Conservation (phyloP, 2,113 vertebrate genomes). For the Plestiodon gilberti region DNA sequence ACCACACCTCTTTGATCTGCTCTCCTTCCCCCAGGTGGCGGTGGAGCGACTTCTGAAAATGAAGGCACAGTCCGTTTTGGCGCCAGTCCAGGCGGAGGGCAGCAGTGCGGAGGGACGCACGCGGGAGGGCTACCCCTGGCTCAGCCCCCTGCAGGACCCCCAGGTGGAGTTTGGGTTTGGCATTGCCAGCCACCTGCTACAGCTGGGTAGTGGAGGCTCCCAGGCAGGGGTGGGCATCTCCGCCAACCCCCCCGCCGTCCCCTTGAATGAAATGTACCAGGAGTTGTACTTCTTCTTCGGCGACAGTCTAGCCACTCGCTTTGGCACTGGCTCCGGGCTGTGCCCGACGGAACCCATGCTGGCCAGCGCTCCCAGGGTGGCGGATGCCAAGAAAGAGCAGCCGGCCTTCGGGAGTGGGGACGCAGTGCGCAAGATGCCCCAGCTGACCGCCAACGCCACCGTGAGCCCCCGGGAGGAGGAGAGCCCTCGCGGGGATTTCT, state of each 20-base stretch:
- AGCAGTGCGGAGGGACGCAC: constrained; percentile 42
- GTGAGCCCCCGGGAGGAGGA: constrained; percentile 86
- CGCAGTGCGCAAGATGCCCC: constrained; percentile 89
- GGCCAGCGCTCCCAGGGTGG: constrained; percentile 12
- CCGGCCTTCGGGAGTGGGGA: constrained; percentile 55
- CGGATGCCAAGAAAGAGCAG: constrained; percentile 78
- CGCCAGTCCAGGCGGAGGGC: constrained; percentile 30
- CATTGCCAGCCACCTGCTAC: constrained; percentile 79
- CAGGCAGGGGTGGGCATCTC: constrained; percentile 10
- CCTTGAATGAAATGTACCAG: constrained; percentile 84
- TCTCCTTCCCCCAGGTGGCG: constrained; percentile 79
- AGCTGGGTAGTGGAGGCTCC: constrained; percentile 66
- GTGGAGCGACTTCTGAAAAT: constrained; percentile 92
- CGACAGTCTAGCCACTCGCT: constrained; percentile 88
- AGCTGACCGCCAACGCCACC: constrained; percentile 86
- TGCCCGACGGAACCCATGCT: background rate
- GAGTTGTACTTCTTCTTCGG: constrained; percentile 94
- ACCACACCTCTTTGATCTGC: no score
- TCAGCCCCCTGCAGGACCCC: constrained; percentile 81
- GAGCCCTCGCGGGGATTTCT: constrained; percentile 76
- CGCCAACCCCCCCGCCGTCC: constrained; percentile 70
- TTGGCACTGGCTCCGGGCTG: constrained; percentile 81
- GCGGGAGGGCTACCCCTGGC: constrained; percentile 76
- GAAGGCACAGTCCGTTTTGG: constrained; percentile 81
- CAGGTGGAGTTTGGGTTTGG: constrained; percentile 72